These are phyloP conservation scores for Coelinius sp. DNA, from an alignment of 2,888 invertebrate species.

Conservation along the genomic window DNA sequence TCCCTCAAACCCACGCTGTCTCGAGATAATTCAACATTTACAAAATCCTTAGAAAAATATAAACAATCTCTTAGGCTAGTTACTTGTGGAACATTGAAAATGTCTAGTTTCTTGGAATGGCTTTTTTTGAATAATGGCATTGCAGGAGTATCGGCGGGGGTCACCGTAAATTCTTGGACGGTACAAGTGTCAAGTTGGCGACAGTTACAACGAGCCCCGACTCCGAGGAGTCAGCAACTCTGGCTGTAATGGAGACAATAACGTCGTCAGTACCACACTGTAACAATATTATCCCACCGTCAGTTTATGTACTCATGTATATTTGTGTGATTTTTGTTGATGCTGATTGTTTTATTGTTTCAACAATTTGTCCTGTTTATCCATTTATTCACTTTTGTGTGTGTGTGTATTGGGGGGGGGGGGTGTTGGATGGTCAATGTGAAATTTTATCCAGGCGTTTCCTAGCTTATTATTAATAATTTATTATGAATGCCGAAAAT, in stretches of 20 bases:
- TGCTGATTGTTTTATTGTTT: background rate
- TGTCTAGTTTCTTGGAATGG: constrained; percentile 55
- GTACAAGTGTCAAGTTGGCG: constrained; percentile 73
- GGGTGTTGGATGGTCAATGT: no score
- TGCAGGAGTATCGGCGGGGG: constrained; percentile 72
- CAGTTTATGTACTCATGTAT: constrained; percentile 70
- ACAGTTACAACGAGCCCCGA: constrained; percentile 74
- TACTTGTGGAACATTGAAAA: constrained; percentile 12
- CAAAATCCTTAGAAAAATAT: no score
- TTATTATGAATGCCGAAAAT: no score
- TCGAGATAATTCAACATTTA: no score
- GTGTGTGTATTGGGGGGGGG: no score
- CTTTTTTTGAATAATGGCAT: constrained; percentile 61
- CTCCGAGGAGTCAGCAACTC: constrained; percentile 71
- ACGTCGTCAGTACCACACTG: constrained; percentile 65
- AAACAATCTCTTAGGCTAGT: background rate
- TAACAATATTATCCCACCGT: constrained; percentile 74
- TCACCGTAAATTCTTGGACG: constrained; percentile 72
- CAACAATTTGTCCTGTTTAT: constrained; percentile 4
- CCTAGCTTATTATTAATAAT: no score
- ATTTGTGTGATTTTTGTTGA: constrained; percentile 37
- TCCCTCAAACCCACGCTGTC: background rate
- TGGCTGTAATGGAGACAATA: constrained; percentile 61
- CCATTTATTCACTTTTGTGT: no score
- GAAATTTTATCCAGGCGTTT: no score